Evolutionary conservation across 1,140 invertebrate genomes (phyloP), one percentile per base, ranked within the genome.

Genomic region (Pseudomyrmex cubaensis): DNA sequence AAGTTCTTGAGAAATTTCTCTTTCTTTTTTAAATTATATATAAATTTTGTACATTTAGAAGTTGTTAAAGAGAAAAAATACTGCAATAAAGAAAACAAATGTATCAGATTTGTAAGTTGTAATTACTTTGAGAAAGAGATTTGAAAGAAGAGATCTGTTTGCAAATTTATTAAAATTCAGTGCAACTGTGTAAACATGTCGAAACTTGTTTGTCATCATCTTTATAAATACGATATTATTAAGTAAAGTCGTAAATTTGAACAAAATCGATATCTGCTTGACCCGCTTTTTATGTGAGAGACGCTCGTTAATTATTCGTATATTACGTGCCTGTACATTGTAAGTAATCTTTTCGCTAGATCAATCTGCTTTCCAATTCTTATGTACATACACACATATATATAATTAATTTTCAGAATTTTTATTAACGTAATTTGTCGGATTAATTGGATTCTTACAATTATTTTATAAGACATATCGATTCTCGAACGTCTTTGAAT

Each of bases 201-300:
- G 1, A 25, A 25, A 70, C 8, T 13, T 59, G 5, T 69, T 70
- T 1, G 25, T 7, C 7, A 3, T 76, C 10, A 5, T 2, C 13
- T 69, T 20, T 46, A 56, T n/a, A 13, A 80, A 70, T 72, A 72
- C 20, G 57, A 22, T 13, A 46, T 69, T 69, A 70, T 78, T 80
- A 72, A 57, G 22, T 59, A 72, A 80, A 56, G 48, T 22, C 0
- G 20, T 12, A 8, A 72, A 80, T 80, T 80, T 80, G 46, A 80
- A 80, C 72, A 80, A 80, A 80, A 80, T 80, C 76, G 46, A 80
- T 80, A 72, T 72, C 66, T 56, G 56, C 54, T 50, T 80, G 76
- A 80, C 76, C 76, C 2, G 25, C 66, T 80, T 80, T 78, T 80
- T 70, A 59, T 12, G 4, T 50, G 22, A 80, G 69, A 78, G 48